Conservation (phyloP, 2,888 invertebrate genomes). For the Ctena decussata region DNA sequence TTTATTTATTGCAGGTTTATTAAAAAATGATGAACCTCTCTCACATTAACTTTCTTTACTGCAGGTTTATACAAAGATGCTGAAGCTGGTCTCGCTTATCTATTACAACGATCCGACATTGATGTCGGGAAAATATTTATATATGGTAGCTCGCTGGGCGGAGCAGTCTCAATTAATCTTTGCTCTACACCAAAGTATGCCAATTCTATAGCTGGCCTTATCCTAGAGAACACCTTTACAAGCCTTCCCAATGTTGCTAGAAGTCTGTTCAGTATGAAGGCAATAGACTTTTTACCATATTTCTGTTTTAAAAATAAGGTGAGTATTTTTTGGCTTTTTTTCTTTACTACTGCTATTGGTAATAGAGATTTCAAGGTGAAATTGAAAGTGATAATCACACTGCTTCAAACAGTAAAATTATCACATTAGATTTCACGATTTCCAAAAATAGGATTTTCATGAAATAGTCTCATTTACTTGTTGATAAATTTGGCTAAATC, state of each 20-base stretch:
- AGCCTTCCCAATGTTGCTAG: constrained; percentile 97
- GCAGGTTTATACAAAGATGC: constrained; percentile 94
- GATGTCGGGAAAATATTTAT: constrained; percentile 94
- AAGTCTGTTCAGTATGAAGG: constrained; percentile 92
- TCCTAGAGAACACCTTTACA: constrained; percentile 98
- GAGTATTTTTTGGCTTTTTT: too few relatives aligned
- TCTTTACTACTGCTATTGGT: too few relatives aligned
- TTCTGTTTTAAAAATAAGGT: constrained; percentile 97
- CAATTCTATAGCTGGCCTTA: constrained; percentile 93
- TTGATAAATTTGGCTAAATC: too few relatives aligned
- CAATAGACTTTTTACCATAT: constrained; percentile 92
- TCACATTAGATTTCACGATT: too few relatives aligned
- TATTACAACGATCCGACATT: constrained; percentile 93
- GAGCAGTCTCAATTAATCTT: constrained; percentile 96
- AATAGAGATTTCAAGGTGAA: too few relatives aligned
- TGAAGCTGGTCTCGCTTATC: constrained; percentile 94
- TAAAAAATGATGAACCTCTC: too few relatives aligned
- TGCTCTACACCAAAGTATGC: constrained; percentile 92
- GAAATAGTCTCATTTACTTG: too few relatives aligned
- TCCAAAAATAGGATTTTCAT: too few relatives aligned
- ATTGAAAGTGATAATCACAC: too few relatives aligned
- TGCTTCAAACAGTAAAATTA: too few relatives aligned
- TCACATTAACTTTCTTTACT: constrained; percentile 39
- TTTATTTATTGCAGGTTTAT: too few relatives aligned
- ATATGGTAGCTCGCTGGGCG: constrained; percentile 96